Percentiles rank a stretch among this genome's conserved stretches.
Conservation (phyloP, 1,140 invertebrate genomes). For the Tribolium madens region DNA sequence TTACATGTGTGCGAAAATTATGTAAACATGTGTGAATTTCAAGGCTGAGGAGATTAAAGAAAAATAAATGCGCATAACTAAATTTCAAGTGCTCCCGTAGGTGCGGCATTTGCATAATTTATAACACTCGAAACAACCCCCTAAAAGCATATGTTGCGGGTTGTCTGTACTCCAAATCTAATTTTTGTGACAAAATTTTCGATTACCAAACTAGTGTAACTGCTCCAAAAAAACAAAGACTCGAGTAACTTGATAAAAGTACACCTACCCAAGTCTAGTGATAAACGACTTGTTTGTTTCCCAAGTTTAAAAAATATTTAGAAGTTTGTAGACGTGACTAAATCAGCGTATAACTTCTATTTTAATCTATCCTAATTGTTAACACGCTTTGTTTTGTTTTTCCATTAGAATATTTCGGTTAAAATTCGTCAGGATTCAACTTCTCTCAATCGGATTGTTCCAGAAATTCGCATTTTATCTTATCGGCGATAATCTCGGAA, state of each 20-base stretch:
- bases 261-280: slow-evolving; percentile 7
- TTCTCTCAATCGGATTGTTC: neutral
- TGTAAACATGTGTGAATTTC: slow-evolving; percentile 28
- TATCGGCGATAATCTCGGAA: neutral
- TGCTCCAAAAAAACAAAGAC: slow-evolving; percentile 23
- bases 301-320: slow-evolving; percentile 12
- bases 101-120: slow-evolving; percentile 6
- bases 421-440: neutral
- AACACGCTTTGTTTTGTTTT: slow-evolving; percentile 1
- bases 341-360: slow-evolving; percentile 23
- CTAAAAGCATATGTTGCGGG: no score
- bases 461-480: neutral
- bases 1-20: slow-evolving; percentile 17
- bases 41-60: slow-evolving; percentile 24
- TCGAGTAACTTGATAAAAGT: neutral
- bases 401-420: neutral
- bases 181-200: no score
- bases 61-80: slow-evolving; percentile 26
- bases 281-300: slow-evolving; percentile 23
- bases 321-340: slow-evolving; percentile 14
- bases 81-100: neutral
- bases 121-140: neutral
- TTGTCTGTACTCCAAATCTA: no score
- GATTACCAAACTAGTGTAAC: no score
- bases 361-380: slow-evolving; percentile 30